Conservation (phyloP, 2,888 invertebrate genomes). For the Leptogaster cylindrica region DNA sequence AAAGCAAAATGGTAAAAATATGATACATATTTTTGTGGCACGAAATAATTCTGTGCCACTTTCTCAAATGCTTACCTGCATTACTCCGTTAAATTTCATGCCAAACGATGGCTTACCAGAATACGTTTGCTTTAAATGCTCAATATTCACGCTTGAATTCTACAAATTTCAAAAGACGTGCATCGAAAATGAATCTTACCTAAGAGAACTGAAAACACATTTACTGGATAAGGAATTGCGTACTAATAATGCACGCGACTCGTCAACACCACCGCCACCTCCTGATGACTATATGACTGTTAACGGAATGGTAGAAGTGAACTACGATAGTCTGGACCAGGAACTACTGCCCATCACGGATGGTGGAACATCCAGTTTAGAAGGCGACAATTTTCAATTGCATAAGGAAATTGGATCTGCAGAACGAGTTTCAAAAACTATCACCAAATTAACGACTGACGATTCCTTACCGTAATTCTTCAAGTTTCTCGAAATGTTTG, state of each 20-base stretch:
- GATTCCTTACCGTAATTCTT: too few species aligned
- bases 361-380: not conserved
- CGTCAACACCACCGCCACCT: not conserved
- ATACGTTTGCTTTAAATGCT: conserved; percentile 45
- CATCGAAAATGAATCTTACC: conserved; percentile 44
- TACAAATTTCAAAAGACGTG: conserved; percentile 48
- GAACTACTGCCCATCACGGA: not conserved
- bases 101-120: conserved; percentile 46
- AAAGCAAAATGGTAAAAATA: not conserved
- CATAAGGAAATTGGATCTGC: too few species aligned
- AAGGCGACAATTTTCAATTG: too few species aligned
- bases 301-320: not conserved
- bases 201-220: not conserved
- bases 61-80: conserved; percentile 10
- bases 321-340: not conserved
- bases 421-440: too few species aligned
- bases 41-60: conserved; percentile 6
- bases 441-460: too few species aligned
- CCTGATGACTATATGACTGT: not conserved
- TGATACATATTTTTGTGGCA: conserved; percentile 10
- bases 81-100: not conserved
- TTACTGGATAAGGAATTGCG: too few species aligned
- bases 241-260: not conserved
- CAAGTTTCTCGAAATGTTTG: too few species aligned
- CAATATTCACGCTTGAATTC: conserved; percentile 41